Evolutionary conservation across 2,113 vertebrate genomes (phyloP), one percentile per base, ranked within the genome.

Genomic region (Tylochromis polylepis): DNA sequence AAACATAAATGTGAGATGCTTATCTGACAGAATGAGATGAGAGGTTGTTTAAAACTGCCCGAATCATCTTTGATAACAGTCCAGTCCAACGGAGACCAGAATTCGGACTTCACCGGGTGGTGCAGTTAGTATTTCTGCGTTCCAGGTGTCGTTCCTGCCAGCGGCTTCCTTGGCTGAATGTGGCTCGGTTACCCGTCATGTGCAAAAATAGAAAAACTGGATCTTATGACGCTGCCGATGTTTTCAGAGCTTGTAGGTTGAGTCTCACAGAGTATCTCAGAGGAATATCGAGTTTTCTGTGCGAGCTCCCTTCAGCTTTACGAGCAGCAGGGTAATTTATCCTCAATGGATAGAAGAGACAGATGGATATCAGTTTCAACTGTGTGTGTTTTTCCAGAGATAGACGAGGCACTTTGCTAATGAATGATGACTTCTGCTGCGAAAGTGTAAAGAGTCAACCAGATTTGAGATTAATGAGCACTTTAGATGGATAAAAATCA

Each of bases 171-270:
- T 79, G 57, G 67, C 82, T 82, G 20, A 43, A 3, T 6, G 24
- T 59, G 87, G 70, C 82, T 92, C 88, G 5, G 24, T 92, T 89
- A 27, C 88, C 77, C 10, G 36, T 77, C 85, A 1, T 84, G 15
- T 2, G 79, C 87, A 93, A 91, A 92, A 93, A 94, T 90, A 90
- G 88, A 88, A 78, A 56, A 88, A 87, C 83, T 1, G 18, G 91
- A 93, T 94, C 88, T 79, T 3, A 22, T 49, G 75, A 83, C 11
- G 85, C 60, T 24, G 77, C 20, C 11, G 0, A 60, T 22, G 83
- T 53, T n/a, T 81, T 57, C 15, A 70, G 43, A 81, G 57, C 22
- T 84, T 24, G 82, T 27, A 58, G 84, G 65, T 46, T 65, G 2
- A 83, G 6, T 53, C 79, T 29, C 67, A 31, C 53, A 1, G 22